These are phyloP conservation scores for Brachionus koreanus DNA, from an alignment of 1,140 invertebrate species.

Conservation along the genomic window DNA sequence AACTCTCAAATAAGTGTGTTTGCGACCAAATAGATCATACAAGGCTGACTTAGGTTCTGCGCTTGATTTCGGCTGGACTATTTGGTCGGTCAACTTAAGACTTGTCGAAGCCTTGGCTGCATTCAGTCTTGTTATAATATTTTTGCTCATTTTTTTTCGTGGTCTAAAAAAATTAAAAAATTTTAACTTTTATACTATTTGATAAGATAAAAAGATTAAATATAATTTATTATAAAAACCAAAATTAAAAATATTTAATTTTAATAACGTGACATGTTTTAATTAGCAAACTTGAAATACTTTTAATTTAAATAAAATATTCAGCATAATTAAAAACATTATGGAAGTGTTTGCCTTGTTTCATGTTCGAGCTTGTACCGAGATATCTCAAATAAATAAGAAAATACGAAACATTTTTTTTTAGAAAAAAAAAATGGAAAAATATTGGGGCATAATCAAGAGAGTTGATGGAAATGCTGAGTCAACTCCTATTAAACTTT, in stretches of 20 bases:
- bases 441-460: neutral
- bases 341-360: neutral
- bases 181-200: neutral
- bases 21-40: constrained; percentile 75
- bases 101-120: neutral
- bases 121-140: constrained; percentile 13
- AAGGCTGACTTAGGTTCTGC: neutral
- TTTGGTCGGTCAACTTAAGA: neutral
- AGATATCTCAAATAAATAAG: neutral
- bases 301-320: neutral
- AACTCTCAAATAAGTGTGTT: constrained; percentile 87
- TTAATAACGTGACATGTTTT: constrained; percentile 14
- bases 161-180: neutral
- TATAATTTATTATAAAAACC: neutral
- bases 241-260: neutral
- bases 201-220: constrained; percentile 20
- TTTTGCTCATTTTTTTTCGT: constrained; percentile 5
- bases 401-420: neutral
- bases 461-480: neutral
- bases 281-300: neutral
- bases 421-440: neutral
- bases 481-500: neutral
- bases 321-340: neutral
- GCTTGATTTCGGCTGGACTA: neutral
- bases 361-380: neutral